Conservation (phyloP, 2,888 invertebrate species). For the Meliscaeva auricollis region DNA sequence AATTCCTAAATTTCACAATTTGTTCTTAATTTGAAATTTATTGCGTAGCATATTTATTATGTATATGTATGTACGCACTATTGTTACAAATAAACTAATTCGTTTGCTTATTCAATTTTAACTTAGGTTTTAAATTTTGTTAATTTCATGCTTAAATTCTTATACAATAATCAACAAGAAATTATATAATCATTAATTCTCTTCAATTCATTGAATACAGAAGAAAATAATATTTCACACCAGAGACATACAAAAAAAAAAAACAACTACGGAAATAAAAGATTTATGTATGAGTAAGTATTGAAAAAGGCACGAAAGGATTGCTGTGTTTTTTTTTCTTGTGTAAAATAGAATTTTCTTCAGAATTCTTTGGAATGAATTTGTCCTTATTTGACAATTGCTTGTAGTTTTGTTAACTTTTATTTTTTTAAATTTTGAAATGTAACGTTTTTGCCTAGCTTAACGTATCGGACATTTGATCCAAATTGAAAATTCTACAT, state of each 20-base stretch:
- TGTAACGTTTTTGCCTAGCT: conserved; percentile 22
- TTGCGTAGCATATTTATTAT: background rate
- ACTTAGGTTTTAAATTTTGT: conserved; percentile 25
- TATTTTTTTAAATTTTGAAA: background rate
- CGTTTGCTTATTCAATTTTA: conserved; percentile 54
- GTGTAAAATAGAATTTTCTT: conserved; percentile 60
- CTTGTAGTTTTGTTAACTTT: conserved; percentile 67
- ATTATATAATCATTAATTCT: conserved; percentile 28
- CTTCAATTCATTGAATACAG: conserved; percentile 12
- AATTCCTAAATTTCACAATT: conserved; percentile 55
- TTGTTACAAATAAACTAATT: conserved; percentile 50
- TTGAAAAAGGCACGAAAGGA: conserved; percentile 75
- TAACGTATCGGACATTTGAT: background rate
- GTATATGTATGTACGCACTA: background rate
- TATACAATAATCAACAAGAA: conserved; percentile 74
- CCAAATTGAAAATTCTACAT: background rate
- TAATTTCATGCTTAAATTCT: conserved; percentile 51
- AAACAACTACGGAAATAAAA: conserved; percentile 15
- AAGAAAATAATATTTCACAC: conserved; percentile 51
- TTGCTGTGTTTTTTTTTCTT: conserved; percentile 54
- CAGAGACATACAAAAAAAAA: conserved; percentile 21
- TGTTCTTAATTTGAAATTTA: conserved; percentile 35
- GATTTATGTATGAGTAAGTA: conserved; percentile 43
- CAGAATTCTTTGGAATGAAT: conserved; percentile 24
- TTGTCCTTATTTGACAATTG: conserved; percentile 33